Base-by-base conservation (phyloP, 2,113 vertebrate species). In the Poeciliopsis prolifica region DNA sequence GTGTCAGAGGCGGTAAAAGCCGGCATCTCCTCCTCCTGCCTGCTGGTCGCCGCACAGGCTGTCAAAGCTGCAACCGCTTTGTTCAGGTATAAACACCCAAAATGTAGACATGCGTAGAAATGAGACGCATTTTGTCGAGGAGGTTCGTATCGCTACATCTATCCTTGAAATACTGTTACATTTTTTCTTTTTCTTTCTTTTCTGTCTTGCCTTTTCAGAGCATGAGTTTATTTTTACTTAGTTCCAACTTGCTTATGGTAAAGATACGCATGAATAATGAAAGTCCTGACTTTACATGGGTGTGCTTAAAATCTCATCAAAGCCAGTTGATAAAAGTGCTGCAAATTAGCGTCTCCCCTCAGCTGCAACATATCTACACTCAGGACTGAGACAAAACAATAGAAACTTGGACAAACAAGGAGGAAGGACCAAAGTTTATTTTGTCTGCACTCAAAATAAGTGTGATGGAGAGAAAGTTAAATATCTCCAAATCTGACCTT, bases 41-140 rank as follows among this genome's bases (percentile, higher is more conserved):
- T 96, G 85, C 94, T 95, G 72, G 96, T 98, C 37, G 95, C 94
- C 0, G 84, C 90, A 1, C 95, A 97, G 80, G 96, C 95, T 2
- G 82, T 94, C 65, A 94, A 78, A 14, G 94, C 96, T 62, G 90
- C 94, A 28, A 78, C 95, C 1, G 94, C 94, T 78, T 94, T 99
- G 75, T 84, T 98, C 91, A 97, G 97, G 90, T 92, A 85, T 10
- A 79, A 67, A 75, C 48, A 74, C 24, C 35, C 31, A 58, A 58
- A n/a, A 4, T 54, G 24, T 33, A 44, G 15, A 67, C 29, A 61
- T 51, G 6, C 33, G 70, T 24, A 24, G 12, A 30, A 28, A 78
- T 51, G 64, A 75, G 29, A 24, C 4, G 30, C 60, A 42, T 62
- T 13, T 42, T 63, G 63, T 71, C 44, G 79, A 82, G 58, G 66